Base-by-base conservation (phyloP, 1,140 invertebrate genomes). In the Eumeta japonica region DNA sequence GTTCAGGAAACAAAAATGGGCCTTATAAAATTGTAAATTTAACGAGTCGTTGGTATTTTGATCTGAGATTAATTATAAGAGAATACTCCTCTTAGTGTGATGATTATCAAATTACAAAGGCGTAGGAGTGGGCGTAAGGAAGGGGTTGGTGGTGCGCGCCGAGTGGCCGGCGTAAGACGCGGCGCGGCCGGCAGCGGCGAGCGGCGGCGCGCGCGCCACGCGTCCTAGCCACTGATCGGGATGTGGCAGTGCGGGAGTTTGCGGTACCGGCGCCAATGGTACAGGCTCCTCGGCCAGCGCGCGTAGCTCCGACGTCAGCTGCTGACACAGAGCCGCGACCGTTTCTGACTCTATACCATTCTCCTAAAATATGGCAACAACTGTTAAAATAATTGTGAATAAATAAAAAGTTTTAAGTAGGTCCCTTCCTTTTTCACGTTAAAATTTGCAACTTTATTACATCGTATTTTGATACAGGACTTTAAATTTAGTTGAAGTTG, bases 211-310 rank as follows among this genome's bases (percentile, higher is more conserved):
- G 31, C 60, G 81, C 30, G 84, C 82, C 33, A 88, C 80, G 35
- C 84, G 83, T 3, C 86, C 87, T 28, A 90, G 51, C 87, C 87
- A 89, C 48, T 88, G 87, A 34, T 89, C 87, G 0, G 85, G 85
- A 63, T 82, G 84, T 1, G 86, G 86, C 46, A 88, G 64, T 37
- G 52, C 55, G 11, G 55, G 48, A 7, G 43, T 39, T 9, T 61
- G 41, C 47, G 51, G 54, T 42, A 45, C 56, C 51, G 45, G 62
- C 49, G 30, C 48, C 48, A 39, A 33, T 45, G 34, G 54, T 41
- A 52, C 54, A 9, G 62, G 61, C 45, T 68, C 65, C 50, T 75
- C 70, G 10, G 63, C 58, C 28, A 76, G 49, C 36, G 65, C 63
- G 39, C 68, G 72, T 33, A 74, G 54, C n/a, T 64, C 70, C 15